Evolutionary conservation across 2,113 vertebrate species (phyloP).

Genomic region (Globicephala melas): DNA sequence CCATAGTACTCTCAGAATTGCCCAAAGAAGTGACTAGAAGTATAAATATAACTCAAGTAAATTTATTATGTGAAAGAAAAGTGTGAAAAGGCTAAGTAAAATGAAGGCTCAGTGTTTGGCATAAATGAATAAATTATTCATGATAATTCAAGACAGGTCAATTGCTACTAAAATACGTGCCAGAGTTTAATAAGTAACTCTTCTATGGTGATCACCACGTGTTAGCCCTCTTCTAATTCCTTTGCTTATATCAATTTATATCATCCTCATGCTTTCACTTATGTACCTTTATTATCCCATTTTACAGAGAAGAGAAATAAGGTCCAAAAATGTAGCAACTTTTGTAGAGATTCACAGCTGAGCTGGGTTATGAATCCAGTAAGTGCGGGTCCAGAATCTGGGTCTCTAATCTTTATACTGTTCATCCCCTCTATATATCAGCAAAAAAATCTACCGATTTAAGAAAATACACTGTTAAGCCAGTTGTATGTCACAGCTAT

Average conservation of each 20-base stretch:
- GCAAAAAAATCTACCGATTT: neutral
- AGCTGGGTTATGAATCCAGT: neutral
- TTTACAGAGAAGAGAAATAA: neutral
- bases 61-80: neutral
- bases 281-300: neutral
- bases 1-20: neutral
- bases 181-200: neutral
- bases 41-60: neutral
- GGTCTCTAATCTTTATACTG: neutral
- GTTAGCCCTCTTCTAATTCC: neutral
- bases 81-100: neutral
- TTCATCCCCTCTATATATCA: neutral
- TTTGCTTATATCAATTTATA: neutral
- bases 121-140: neutral
- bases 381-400: neutral
- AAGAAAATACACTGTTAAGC: neutral
- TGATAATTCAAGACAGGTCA: neutral
- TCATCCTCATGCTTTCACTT: neutral
- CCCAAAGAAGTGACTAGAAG: neutral
- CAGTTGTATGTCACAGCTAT: neutral
- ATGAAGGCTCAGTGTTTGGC: neutral
- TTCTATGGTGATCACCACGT: neutral
- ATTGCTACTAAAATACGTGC: neutral
- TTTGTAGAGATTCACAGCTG: neutral
- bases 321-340: neutral